A percentile compares a stretch with the other conserved stretches of the same genome.
Conservation (phyloP, 2,113 vertebrate species). For the Delphinus delphis region DNA sequence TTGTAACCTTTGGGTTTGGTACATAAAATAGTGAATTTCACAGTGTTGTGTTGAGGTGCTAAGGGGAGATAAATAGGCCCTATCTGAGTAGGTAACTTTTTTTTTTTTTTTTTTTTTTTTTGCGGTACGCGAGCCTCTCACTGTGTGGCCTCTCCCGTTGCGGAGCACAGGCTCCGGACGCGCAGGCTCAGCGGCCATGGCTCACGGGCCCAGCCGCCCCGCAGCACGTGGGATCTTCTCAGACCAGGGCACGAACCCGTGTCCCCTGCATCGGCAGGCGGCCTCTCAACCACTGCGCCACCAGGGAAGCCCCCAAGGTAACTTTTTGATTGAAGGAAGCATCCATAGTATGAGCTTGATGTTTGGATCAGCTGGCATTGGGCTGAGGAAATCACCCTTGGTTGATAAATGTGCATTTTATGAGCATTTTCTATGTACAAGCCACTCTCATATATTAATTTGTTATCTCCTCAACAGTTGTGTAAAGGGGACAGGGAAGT, state of each 20-base stretch:
- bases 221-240: background rate
- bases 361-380: background rate
- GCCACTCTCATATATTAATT: background rate
- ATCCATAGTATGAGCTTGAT: fast-evolving
- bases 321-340: background rate
- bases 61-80: background rate
- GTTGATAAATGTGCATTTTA: background rate
- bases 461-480: background rate
- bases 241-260: fast-evolving
- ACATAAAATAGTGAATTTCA: background rate
- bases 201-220: background rate
- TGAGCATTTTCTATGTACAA: background rate
- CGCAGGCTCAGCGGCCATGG: no score
- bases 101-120: background rate
- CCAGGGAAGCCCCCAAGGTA: background rate
- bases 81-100: background rate
- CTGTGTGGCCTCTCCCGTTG: background rate
- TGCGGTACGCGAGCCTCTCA: background rate
- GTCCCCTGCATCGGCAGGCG: background rate
- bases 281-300: background rate
- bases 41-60: background rate
- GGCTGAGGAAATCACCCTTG: no score
- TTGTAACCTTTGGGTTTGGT: background rate
- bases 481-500: fast-evolving
- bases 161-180: background rate